Evolutionary conservation across 2,797 vertebrate genomes (phyloP).

Genomic region (Ctenochaetus hawaiiensis): DNA sequence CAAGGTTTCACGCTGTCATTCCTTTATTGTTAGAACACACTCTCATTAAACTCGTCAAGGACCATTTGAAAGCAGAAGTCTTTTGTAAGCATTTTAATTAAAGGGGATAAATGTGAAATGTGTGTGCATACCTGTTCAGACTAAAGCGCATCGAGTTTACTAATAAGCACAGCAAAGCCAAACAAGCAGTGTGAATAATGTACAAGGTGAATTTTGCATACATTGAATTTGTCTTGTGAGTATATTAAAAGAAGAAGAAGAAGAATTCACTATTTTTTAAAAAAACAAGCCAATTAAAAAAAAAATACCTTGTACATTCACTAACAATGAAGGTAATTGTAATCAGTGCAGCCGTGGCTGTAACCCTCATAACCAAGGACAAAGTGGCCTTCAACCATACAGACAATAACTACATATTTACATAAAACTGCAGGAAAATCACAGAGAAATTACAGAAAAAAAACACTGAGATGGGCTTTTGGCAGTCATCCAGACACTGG

Average conservation of each 20-base stretch:
- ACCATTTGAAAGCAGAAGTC: not conserved
- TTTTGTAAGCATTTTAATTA: conserved; percentile 17
- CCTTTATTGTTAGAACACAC: not conserved
- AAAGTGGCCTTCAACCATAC: conserved; percentile 8
- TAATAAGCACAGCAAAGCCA: not conserved
- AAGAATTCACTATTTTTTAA: not conserved
- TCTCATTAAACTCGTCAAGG: not conserved
- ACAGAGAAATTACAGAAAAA: conserved; percentile 4
- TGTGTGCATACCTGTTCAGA: not conserved
- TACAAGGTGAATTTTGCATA: not conserved
- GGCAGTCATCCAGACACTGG: conserved; percentile 22
- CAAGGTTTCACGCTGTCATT: not conserved
- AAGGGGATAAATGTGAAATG: not conserved
- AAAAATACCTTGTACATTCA: not conserved
- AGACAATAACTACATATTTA: not conserved
- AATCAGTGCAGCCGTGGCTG: not conserved
- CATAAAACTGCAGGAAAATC: not conserved
- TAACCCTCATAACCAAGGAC: conserved; percentile 5
- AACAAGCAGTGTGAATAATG: not conserved
- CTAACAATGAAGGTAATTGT: not conserved
- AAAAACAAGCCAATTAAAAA: no score
- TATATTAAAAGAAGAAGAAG: no score
- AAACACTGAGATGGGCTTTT: conserved; percentile 2
- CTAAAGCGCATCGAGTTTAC: not conserved
- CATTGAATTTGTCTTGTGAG: no score